Conservation (phyloP, 2,888 invertebrate species). For the Drosophila siamana region DNA sequence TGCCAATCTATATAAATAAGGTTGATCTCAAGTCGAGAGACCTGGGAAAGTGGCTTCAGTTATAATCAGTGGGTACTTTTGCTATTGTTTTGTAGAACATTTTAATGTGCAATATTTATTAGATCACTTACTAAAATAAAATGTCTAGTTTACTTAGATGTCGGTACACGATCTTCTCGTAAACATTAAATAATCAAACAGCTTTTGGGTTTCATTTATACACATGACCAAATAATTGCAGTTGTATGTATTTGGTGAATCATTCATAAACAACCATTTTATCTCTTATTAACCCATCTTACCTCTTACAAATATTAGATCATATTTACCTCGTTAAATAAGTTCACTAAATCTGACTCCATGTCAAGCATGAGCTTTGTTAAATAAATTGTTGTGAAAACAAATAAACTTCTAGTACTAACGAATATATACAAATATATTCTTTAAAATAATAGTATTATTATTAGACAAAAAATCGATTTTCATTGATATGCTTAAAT, state of each 20-base stretch:
- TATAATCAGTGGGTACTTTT: neutral
- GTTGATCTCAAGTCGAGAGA: slow-evolving; percentile 18
- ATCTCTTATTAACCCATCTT: neutral
- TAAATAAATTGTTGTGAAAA: neutral
- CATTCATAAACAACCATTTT: neutral
- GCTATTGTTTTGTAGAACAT: neutral
- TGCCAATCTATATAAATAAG: slow-evolving; percentile 29
- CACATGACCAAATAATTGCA: neutral
- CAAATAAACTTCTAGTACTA: neutral
- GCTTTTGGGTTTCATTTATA: neutral
- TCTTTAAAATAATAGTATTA: neutral
- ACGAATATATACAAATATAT: neutral
- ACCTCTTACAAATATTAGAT: neutral
- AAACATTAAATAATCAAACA: neutral
- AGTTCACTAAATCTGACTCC: neutral
- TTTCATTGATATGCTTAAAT: neutral
- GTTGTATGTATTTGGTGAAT: neutral
- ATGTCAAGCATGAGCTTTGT: neutral
- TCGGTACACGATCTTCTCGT: neutral
- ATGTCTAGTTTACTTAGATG: neutral
- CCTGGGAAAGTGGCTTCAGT: slow-evolving; percentile 2
- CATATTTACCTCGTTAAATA: neutral
- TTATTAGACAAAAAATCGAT: neutral
- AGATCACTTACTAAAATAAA: neutral
- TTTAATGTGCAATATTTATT: neutral